These are phyloP conservation scores for Neodiprion fabricii DNA, from an alignment of 1,140 invertebrate genomes.

Conservation along the genomic window DNA sequence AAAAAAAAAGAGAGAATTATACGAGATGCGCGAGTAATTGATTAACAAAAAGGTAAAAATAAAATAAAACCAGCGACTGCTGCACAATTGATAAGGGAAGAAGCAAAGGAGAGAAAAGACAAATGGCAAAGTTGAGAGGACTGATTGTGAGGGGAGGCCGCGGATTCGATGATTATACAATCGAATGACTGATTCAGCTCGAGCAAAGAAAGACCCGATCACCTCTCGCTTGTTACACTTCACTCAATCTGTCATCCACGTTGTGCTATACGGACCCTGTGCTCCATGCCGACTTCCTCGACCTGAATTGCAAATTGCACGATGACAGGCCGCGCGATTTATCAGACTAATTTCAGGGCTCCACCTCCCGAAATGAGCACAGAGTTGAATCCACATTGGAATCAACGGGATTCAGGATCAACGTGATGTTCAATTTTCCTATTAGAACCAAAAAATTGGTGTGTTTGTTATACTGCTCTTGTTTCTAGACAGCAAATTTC, in stretches of 20 bases:
- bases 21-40: background rate
- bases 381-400: background rate
- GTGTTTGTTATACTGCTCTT: no score
- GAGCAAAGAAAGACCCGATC: no score
- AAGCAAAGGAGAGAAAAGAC: background rate
- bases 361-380: background rate
- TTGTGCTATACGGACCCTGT: background rate
- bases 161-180: background rate
- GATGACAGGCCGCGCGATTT: conserved; percentile 1
- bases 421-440: no score
- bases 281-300: background rate
- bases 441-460: no score
- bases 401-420: no score
- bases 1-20: background rate
- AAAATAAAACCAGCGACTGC: background rate
- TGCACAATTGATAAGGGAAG: background rate
- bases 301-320: background rate
- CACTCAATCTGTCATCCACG: background rate
- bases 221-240: background rate
- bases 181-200: background rate
- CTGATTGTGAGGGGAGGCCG: background rate
- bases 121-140: background rate
- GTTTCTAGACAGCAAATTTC: no score
- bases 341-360: background rate
- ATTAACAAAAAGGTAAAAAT: background rate